Conservation (phyloP, 2,797 vertebrate genomes). For the Phylloscopus collybita region DNA sequence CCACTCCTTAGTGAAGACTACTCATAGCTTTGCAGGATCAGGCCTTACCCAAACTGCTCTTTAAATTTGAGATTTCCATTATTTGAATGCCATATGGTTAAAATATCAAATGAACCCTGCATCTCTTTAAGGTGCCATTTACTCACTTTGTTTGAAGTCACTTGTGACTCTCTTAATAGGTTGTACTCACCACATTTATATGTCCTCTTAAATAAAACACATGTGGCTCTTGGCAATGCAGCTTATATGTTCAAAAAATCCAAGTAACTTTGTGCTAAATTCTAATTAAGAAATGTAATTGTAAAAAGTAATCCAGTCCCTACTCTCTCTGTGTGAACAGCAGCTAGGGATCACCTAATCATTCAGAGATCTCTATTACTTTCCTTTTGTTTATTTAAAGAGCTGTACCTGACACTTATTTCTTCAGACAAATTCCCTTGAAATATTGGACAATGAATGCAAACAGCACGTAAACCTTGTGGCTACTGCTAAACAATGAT, state of each 20-base stretch:
- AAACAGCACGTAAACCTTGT: neutral
- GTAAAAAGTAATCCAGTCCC: slow-evolving; percentile 10
- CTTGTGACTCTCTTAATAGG: neutral
- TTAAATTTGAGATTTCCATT: neutral
- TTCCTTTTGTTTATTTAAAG: slow-evolving; percentile 39
- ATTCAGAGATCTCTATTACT: slow-evolving; percentile 36
- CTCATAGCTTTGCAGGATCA: neutral
- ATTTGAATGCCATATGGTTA: neutral
- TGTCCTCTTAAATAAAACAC: slow-evolving; percentile 29
- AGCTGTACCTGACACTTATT: slow-evolving; percentile 35
- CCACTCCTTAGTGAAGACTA: neutral
- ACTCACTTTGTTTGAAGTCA: slow-evolving; percentile 6
- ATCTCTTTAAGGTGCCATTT: neutral
- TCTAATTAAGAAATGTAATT: slow-evolving; percentile 62
- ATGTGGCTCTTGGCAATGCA: neutral
- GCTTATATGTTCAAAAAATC: slow-evolving; percentile 28
- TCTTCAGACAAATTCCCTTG: slow-evolving; percentile 53
- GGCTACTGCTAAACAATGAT: neutral
- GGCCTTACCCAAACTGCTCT: neutral
- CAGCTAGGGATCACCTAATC: slow-evolving; percentile 48
- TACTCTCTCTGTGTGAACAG: slow-evolving; percentile 47
- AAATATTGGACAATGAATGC: slow-evolving; percentile 43
- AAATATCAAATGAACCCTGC: neutral
- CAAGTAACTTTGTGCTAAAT: slow-evolving; percentile 9
- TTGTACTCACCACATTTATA: slow-evolving; percentile 27